Conservation (phyloP, 35 echinoderm and acorn worm species). For the Stichopus chloronotus region DNA sequence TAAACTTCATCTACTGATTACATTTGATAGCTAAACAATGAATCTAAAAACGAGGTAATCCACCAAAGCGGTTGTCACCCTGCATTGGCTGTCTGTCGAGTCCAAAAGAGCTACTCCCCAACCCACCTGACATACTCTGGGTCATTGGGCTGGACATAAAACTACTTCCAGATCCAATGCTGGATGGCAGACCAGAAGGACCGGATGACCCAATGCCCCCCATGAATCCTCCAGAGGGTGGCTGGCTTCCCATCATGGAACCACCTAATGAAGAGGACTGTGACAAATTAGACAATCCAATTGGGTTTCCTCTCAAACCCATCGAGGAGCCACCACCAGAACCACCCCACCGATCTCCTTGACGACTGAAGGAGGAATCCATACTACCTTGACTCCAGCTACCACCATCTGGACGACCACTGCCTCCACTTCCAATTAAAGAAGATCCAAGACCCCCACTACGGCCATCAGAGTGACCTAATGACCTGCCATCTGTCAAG, state of each 20-base stretch:
- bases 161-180: slow-evolving; percentile 27
- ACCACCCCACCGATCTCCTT: slow-evolving; percentile 38
- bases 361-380: slow-evolving; percentile 27
- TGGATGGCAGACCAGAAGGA: slow-evolving; percentile 21
- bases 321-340: slow-evolving; percentile 15
- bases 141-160: slow-evolving; percentile 56
- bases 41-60: slow-evolving; percentile 36
- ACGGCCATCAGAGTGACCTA: slow-evolving; percentile 15
- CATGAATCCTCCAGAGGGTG: slow-evolving; percentile 42
- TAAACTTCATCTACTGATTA: too few species aligned
- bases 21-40: not conserved
- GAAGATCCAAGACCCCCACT: slow-evolving; percentile 2
- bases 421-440: slow-evolving; percentile 29
- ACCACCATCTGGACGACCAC: slow-evolving; percentile 37
- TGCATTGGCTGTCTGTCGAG: slow-evolving; percentile 51
- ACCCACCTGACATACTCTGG: slow-evolving; percentile 32
- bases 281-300: slow-evolving; percentile 25
- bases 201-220: slow-evolving; percentile 43
- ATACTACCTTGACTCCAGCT: slow-evolving; percentile 47
- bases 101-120: slow-evolving; percentile 40
- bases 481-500: not conserved
- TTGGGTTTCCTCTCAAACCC: not conserved
- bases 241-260: slow-evolving; percentile 18
- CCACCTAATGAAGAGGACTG: slow-evolving; percentile 15
- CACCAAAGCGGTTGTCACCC: slow-evolving; percentile 26